Evolutionary conservation across 2,888 invertebrate species (phyloP), one percentile per base, ranked within the genome.

Genomic region (Pterostichus madidus): DNA sequence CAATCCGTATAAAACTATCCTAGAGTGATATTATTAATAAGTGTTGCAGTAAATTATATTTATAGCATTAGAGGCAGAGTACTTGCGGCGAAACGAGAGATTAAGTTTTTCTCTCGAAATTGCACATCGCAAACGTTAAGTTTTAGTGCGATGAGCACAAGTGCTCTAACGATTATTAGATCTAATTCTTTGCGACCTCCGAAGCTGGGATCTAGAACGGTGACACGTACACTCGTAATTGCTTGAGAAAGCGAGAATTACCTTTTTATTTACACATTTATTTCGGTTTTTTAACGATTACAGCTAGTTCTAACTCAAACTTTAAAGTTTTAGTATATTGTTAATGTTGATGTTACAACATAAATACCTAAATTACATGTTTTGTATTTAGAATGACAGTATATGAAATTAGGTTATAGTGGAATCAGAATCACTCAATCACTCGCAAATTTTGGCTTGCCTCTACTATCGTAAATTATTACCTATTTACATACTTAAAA

Each of bases 81-180:
- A 56, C 56, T 56, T 56, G 56, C 56, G 56, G 56, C 17, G 8
- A 15, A 39, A 71, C 13, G 68, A 44, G 44, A 71, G 68, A 71
- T 71, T 39, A 44, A 17, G 68, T 71, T 71, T 71, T 71, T 71
- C 44, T 17, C 46, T 17, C 17, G 68, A 39, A 71, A 71, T 71
- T 71, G 68, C 68, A 17, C 56, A 56, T 56, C 56, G 49, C 49
- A n/a, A 32, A 35, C 64, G 68, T 71, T 71, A 71, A 44, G 68
- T 71, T 71, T 71, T 71, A 71, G 39, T 39, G 44, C 44, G 32
- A 31, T 64, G 75, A 39, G 80, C 52, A 80, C 64, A 52, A 61
- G 68, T 52, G 64, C 17, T 49, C 52, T 64, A 80, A 80, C 49
- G 80, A 64, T 80, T 80, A 80, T 64, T 80, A 80, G 80, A 64